phyloP scores from a whole-genome alignment of 1,140 invertebrate species.

The Amyelois transitella region DNA sequence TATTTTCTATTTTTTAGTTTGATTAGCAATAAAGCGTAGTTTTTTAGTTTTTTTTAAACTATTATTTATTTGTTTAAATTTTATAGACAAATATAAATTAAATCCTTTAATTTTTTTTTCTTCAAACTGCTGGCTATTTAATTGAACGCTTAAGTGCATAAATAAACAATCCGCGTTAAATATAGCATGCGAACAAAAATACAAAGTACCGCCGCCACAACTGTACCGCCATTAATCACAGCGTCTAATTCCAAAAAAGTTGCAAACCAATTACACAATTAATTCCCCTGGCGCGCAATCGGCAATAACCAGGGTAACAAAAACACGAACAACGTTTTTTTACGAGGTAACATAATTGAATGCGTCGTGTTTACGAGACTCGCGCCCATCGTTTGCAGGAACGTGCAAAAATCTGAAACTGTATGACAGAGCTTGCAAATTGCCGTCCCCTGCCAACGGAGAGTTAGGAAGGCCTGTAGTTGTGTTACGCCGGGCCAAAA shows the following conservation, averaged over 20 bases:
- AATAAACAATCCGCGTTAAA: too few relatives aligned
- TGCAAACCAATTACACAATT: conserved; percentile 2
- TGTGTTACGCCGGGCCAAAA: too few relatives aligned
- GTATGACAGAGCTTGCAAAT: background rate
- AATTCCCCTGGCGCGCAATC: background rate
- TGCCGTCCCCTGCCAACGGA: background rate
- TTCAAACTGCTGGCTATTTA: too few relatives aligned
- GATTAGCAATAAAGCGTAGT: too few relatives aligned
- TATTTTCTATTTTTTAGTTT: too few relatives aligned
- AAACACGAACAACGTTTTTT: background rate
- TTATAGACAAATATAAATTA: too few relatives aligned
- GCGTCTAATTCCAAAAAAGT: background rate
- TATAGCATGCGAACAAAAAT: too few relatives aligned
- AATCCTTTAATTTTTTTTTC: too few relatives aligned
- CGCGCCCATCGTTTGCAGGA: background rate
- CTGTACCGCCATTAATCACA: background rate
- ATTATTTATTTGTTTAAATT: too few relatives aligned
- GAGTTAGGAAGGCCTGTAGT: background rate
- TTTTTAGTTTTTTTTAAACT: too few relatives aligned
- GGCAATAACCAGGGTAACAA: conserved; percentile 1
- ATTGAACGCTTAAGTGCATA: too few relatives aligned
- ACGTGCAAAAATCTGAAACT: conserved; percentile 1
- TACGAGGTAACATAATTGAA: background rate
- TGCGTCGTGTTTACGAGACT: conserved; percentile 1
- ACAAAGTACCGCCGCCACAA: background rate